Evolutionary conservation across 2,113 vertebrate genomes (phyloP).

Genomic region (Heterotilapia buettikoferi): DNA sequence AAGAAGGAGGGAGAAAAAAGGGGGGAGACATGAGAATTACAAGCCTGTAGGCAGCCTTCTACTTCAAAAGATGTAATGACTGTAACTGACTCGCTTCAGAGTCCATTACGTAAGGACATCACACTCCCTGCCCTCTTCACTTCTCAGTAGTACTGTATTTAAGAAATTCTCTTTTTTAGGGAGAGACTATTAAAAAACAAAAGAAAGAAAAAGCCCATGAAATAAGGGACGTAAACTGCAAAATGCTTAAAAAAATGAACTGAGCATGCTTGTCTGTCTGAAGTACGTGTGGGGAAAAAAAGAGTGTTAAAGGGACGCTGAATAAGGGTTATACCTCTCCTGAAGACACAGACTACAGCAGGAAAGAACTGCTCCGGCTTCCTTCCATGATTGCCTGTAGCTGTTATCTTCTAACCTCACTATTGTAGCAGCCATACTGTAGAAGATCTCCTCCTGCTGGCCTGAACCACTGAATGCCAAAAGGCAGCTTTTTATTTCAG

Average conservation of each 20-base stretch:
- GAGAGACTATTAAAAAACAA: not conserved
- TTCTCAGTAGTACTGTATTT: slow-evolving; percentile 44
- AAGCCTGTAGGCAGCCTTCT: slow-evolving; percentile 15
- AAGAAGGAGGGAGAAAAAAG: not conserved
- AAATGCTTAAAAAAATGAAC: not conserved
- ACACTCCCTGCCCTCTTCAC: slow-evolving; percentile 12
- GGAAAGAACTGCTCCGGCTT: slow-evolving; percentile 33
- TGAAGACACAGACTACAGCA: slow-evolving; percentile 40
- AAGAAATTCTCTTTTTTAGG: not conserved
- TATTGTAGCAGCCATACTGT: slow-evolving; percentile 69
- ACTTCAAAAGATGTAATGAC: slow-evolving; percentile 40
- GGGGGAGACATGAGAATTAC: not conserved
- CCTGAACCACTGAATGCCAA: slow-evolving; percentile 42
- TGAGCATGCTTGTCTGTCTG: slow-evolving; percentile 22
- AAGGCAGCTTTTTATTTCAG: slow-evolving; percentile 53
- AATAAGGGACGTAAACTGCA: not conserved
- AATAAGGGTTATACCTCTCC: slow-evolving; percentile 33
- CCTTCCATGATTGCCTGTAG: slow-evolving; percentile 50
- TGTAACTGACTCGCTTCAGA: slow-evolving; percentile 9
- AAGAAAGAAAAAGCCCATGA: not conserved
- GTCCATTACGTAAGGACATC: slow-evolving; percentile 20
- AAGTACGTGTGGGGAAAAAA: not conserved
- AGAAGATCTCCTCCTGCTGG: slow-evolving; percentile 58
- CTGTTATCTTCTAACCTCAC: slow-evolving; percentile 58
- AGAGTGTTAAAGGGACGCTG: not conserved